Evolutionary conservation across 1,140 invertebrate genomes (phyloP), one percentile per base, ranked within the genome.

Genomic region (Psix sp.): DNA sequence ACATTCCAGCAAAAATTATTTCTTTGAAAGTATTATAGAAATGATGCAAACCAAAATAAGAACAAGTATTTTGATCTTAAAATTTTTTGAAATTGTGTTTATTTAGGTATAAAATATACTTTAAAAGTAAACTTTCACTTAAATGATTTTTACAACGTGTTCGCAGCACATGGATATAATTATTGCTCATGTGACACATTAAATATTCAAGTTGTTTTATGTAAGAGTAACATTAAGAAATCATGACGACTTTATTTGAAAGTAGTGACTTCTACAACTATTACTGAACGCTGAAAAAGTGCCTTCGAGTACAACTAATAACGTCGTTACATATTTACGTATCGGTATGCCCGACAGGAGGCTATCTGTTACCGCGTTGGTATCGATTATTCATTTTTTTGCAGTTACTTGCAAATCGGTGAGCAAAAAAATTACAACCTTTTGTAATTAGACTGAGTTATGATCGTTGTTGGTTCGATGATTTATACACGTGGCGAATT

Each of bases 331-430:
- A 42, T 62, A 70, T 70, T 70, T 70, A 52, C 40, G 20, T 20
- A 18, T n/a, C 54, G 51, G 54, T 48, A 33, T 68, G 54, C 51
- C 46, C 39, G 52, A 57, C 40, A 40, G 40, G 20, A 59, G 33
- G 48, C 21, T 60, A 60, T 60, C 46, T 52, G 54, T 68, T 54
- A 68, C 46, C 33, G 20, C 65, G 31, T 38, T 7, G 16, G 36
- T 59, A 68, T 67, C 52, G 52, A 67, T 66, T 66, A 56, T 56
- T 67, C 63, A 51, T 39, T 13, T 54, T 68, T 68, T 67, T 43
- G 42, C 16, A 46, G 29, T 15, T 33, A 35, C 17, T 59, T 36
- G 26, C 26, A 33, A 35, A 67, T 43, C 38, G 11, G 16, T 26
- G 2, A 10, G 10, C 3, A 21, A 39, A 57, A 54, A 57, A 57